Evolutionary conservation across 1,140 invertebrate species (phyloP), one percentile per base, ranked within the genome.

Genomic region (Bombus cullumanus): DNA sequence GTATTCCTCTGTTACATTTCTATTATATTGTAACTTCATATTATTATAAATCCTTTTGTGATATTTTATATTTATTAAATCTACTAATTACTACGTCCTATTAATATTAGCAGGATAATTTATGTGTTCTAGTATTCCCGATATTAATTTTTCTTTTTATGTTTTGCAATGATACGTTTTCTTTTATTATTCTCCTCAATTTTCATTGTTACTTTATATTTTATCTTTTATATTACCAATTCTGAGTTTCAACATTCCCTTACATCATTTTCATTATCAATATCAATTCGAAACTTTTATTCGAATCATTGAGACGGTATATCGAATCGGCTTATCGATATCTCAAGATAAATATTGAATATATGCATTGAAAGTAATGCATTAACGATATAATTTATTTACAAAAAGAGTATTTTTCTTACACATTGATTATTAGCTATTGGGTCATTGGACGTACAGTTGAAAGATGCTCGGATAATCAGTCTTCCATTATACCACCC

Each of bases 361-460:
- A 62, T 62, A 62, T 37, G 34, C 25, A n/a, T 39, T n/a, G 34
- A 1, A 37, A 59, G 53, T 39, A 59, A 77, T 64, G 10, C 18
- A 41, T 64, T 77, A 77, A 77, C 25, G 75, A 77, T 77, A 77
- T 10, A 77, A 78, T 64, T 59, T 78, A 78, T 78, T 77, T 78
- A 37, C 28, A 64, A 41, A 64, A 64, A 64, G 53, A 64, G 31
- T 18, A 53, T 53, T 34, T 53, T 75, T 53, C 43, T 66, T 64
- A 2, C 9, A 28, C 9, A 28, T 18, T 47, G 25, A 18, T 59
- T 43, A 53, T 25, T 75, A 53, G 43, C 31, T 75, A 31, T 53
- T 53, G 15, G 22, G 41, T 53, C 22, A 37, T 47, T 69, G 62
- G 68, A 79, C 39, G 59, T 78, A 43, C 22, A 22, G 15, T 66